Base-by-base conservation (phyloP, 2,113 vertebrate species). In the Parus major region DNA sequence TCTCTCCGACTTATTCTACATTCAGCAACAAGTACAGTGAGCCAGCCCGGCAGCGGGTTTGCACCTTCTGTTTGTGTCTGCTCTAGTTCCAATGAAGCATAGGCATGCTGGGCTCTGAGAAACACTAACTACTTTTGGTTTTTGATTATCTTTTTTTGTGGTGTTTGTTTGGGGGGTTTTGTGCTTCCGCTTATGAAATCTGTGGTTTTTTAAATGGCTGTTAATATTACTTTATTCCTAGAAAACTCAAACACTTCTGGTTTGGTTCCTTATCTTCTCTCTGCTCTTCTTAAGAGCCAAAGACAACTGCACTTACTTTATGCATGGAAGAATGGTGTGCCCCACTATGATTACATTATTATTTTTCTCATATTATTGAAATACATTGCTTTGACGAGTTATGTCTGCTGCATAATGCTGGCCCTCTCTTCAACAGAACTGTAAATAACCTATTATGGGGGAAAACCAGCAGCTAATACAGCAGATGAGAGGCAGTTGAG, bases 31-130 rank as follows among this genome's bases (percentile, higher is more conserved):
- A 59, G 14, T 4, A 28, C 52, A 28, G 33, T 15, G 21, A 86
- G 33, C 5, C 0, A 5, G 22, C 22, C 33, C 20, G 36, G 11
- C n/a, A 18, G n/a, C 2, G 20, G 8, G 5, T 68, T 84, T 0
- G 0, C 25, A 52, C n/a, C 69, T 68, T 63, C 18, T 82, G 14
- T 66, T 75, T 59, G 15, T 17, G 20, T 31, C n/a, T 77, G 25
- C 22, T 52, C 7, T 27, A n/a, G 25, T 33, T 47, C 29, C 25
- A 35, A 1, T 17, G 53, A 64, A 79, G 20, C 1, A 1, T 17
- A 41, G 6, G 15, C 28, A 36, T 53, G 16, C 18, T 31, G 41
- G 21, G 14, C 27, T 33, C 14, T 21, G 47, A 76, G n/a, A 71
- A 92, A n/a, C 2, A 44, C 21, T 27, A 41, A n/a, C 31, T 13